Percentiles rank a stretch among this genome's conserved stretches.
Evolutionary conservation across 2,888 invertebrate species (phyloP).

Genomic region (Aporophyla lueneburgensis): DNA sequence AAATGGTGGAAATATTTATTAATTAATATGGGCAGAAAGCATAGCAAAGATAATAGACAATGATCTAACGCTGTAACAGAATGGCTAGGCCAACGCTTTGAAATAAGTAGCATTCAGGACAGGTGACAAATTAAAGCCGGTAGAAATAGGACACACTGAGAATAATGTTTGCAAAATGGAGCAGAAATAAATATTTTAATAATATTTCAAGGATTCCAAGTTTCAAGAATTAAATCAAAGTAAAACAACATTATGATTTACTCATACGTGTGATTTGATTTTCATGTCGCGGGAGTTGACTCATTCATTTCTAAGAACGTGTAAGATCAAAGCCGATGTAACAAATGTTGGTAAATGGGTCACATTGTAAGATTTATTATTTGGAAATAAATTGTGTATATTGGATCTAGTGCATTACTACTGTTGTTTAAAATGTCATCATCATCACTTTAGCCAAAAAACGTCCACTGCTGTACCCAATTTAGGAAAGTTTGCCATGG

Average conservation of each 20-base stretch:
- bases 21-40: background rate
- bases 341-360: constrained; percentile 45
- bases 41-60: background rate
- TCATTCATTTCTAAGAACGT: constrained; percentile 33
- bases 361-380: constrained; percentile 41
- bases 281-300: constrained; percentile 38
- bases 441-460: background rate
- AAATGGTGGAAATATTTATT: background rate
- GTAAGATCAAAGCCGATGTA: constrained; percentile 44
- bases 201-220: constrained; percentile 6
- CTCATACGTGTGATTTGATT: constrained; percentile 30
- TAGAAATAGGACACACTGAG: background rate
- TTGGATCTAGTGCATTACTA: constrained; percentile 3
- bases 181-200: constrained; percentile 1
- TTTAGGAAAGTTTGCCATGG: too few relatives aligned
- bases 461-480: too few relatives aligned
- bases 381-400: constrained; percentile 25
- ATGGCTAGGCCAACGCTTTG: background rate
- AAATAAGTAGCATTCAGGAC: background rate
- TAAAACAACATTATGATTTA: constrained; percentile 29
- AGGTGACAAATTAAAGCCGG: background rate
- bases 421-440: background rate
- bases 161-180: background rate
- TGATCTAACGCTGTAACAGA: background rate
- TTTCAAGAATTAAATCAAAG: constrained; percentile 46